phyloP scores from a whole-genome alignment of 2,888 invertebrate genomes.

The Lasioglossum villosulum region DNA sequence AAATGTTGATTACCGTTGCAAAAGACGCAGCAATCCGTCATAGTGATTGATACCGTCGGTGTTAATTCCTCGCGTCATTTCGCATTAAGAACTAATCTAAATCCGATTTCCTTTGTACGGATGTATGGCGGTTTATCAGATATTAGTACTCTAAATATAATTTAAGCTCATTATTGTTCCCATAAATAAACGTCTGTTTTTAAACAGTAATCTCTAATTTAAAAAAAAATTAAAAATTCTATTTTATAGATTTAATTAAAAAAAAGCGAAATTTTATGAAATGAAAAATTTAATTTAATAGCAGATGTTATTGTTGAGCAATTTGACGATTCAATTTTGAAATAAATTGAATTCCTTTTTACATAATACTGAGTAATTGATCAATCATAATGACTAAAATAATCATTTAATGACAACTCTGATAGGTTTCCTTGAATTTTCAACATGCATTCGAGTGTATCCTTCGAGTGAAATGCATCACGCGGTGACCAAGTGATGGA shows the following conservation, averaged over 20 bases:
- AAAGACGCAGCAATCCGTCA: not conserved
- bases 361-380: not conserved
- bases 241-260: too few species aligned
- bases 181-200: not conserved
- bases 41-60: not conserved
- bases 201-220: not conserved
- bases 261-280: too few species aligned
- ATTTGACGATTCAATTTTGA: not conserved
- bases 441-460: not conserved
- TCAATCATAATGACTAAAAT: not conserved
- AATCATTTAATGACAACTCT: not conserved
- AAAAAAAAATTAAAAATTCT: too few species aligned
- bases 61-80: not conserved
- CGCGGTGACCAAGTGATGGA: not conserved
- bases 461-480: not conserved
- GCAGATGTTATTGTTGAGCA: not conserved
- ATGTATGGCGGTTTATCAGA: not conserved
- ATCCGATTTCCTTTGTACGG: not conserved
- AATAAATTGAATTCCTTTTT: not conserved
- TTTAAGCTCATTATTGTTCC: not conserved
- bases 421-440: not conserved
- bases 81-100: constrained; percentile 23
- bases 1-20: not conserved
- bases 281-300: not conserved
- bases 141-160: not conserved